A percentile compares a stretch with the other conserved stretches of the same genome.
These are phyloP conservation scores for Exephanes ischioxanthus DNA, from an alignment of 2,888 invertebrate genomes.

Conservation along the genomic window DNA sequence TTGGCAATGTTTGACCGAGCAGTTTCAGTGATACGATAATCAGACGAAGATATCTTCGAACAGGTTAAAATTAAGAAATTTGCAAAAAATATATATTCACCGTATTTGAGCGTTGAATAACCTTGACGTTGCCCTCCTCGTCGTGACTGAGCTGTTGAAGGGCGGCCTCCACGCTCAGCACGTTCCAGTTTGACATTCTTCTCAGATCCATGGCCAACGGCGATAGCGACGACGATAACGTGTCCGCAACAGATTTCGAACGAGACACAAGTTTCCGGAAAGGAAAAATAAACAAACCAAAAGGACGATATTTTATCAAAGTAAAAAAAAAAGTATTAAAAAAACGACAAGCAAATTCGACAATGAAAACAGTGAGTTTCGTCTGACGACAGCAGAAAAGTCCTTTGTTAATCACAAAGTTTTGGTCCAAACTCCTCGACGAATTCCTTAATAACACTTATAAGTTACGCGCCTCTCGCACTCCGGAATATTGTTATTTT, in stretches of 20 bases:
- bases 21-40: not conserved
- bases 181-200: conserved; percentile 85
- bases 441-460: not conserved
- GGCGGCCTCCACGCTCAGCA: conserved; percentile 83
- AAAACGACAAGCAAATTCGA: conserved; percentile 10
- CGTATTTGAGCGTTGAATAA: conserved; percentile 78
- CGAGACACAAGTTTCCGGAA: conserved; percentile 36
- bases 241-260: conserved; percentile 29
- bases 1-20: not conserved
- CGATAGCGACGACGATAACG: not conserved
- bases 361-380: not conserved
- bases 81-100: conserved; percentile 71
- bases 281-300: conserved; percentile 26
- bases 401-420: not conserved
- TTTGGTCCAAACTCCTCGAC: not conserved
- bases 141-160: conserved; percentile 81
- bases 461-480: not conserved
- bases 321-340: not conserved
- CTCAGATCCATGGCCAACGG: conserved; percentile 78
- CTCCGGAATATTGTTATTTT: not conserved
- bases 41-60: not conserved
- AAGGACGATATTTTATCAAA: conserved; percentile 17
- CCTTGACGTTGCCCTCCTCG: conserved; percentile 74
- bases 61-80: not conserved
- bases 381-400: not conserved